Evolutionary conservation across 1,140 invertebrate genomes (phyloP), one percentile per base, ranked within the genome.

Genomic region (Neodiprion pinetum): DNA sequence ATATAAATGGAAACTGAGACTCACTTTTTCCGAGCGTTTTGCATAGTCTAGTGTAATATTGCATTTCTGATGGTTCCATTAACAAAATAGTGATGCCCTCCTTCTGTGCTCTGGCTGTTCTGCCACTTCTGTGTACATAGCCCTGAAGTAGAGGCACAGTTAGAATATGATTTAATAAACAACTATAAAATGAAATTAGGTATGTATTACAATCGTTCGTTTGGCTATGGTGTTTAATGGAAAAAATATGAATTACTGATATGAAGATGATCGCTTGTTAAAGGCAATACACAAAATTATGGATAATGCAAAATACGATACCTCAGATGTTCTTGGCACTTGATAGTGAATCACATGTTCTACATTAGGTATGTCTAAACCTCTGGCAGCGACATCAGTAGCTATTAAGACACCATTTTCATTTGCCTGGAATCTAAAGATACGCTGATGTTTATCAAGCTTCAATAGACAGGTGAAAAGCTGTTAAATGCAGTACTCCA

Each of bases 281-380:
- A 70, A 71, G 74, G 49, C 1, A 75, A 68, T 67, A 71, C 73
- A 75, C 65, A 40, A 70, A 21, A 21, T 21, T 21, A 21, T 21
- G 17, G 17, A 21, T 21, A 21, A 21, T 21, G 17, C 17, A 21
- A 21, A 72, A 77, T 72, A 71, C 23, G 68, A 75, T 84, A 95
- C 94, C 90, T 99, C 98, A 48, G 96, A 95, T 17, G 97, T 99
- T 81, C 94, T 91, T 0, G 98, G 98, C 9, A 98, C 95, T 89
- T 99, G 97, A 90, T 99, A 99, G 88, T 99, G 98, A 80, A 99
- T 93, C 5, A 99, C 98, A 86, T 99, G 96, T 78, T 99, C 92
- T 3, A 99, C 93, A 82, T 94, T 92, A 7, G 96, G 95, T 84
- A 99, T 99, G 88, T 99, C 98, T 47, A 99, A 88, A 66, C 98